These are phyloP conservation scores for Tinamus guttatus DNA, from an alignment of 2,113 vertebrate species.

Conservation along the genomic window DNA sequence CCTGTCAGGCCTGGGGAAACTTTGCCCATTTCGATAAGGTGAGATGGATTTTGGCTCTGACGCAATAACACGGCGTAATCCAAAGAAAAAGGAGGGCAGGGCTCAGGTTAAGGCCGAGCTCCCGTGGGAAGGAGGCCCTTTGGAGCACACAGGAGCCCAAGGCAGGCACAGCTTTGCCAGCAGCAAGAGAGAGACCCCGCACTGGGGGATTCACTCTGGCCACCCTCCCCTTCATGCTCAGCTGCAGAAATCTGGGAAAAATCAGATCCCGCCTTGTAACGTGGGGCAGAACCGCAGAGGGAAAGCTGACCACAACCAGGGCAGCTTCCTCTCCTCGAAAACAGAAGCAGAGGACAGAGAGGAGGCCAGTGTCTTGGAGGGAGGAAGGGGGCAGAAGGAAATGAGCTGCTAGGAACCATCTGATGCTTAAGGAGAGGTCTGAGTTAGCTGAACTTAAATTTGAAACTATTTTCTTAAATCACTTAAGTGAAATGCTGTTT, in stretches of 20 bases:
- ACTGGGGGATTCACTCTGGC: neutral
- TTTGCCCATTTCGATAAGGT: neutral
- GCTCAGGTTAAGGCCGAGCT: neutral
- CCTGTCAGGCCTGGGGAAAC: neutral
- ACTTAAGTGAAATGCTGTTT: neutral
- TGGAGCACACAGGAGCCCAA: neutral
- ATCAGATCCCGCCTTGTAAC: neutral
- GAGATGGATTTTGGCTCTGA: neutral
- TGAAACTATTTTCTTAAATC: neutral
- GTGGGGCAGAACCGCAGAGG: neutral
- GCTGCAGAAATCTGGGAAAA: neutral
- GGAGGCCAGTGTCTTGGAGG: neutral
- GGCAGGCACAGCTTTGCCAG: no score
- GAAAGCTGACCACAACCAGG: neutral
- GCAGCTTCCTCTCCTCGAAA: neutral
- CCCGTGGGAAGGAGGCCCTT: neutral
- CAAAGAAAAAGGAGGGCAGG: neutral
- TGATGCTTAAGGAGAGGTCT: neutral
- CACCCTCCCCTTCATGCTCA: neutral
- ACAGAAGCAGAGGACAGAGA: neutral
- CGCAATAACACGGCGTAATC: neutral
- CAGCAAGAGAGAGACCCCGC: neutral
- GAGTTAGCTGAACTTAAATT: neutral
- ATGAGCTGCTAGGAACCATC: neutral
- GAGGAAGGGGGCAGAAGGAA: neutral